A percentile compares a stretch with the other conserved stretches of the same genome.
Evolutionary conservation across 2,888 invertebrate genomes (phyloP).

Genomic region (Papilio protenor): DNA sequence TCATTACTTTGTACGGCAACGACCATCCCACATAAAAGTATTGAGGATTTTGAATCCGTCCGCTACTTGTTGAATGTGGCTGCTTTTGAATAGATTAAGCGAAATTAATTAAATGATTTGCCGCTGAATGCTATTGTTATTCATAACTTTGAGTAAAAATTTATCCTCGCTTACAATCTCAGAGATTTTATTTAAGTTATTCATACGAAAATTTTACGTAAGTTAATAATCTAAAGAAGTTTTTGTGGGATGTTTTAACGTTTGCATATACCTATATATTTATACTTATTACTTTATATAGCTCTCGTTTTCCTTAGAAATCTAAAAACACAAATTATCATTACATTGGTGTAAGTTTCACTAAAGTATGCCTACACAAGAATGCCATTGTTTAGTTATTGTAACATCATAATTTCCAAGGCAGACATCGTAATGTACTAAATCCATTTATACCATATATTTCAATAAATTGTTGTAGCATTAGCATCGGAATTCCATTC

Average conservation of each 20-base stretch:
- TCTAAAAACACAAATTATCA: neutral
- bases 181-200: slow-evolving; percentile 14
- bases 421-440: neutral
- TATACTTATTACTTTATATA: neutral
- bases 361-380: neutral
- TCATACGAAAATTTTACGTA: neutral
- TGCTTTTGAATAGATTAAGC: slow-evolving; percentile 71
- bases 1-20: slow-evolving; percentile 69
- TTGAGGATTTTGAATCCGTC: slow-evolving; percentile 66
- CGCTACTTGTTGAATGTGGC: slow-evolving; percentile 75
- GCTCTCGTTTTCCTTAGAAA: neutral
- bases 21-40: slow-evolving; percentile 64
- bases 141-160: slow-evolving; percentile 36
- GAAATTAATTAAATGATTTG: slow-evolving; percentile 69
- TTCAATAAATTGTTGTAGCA: slow-evolving; percentile 33
- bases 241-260: neutral
- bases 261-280: neutral
- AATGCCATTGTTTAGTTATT: neutral
- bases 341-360: neutral
- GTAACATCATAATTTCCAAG: neutral
- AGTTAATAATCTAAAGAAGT: neutral
- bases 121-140: slow-evolving; percentile 52
- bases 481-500: slow-evolving; percentile 60
- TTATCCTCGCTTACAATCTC: neutral
- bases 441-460: slow-evolving; percentile 33